Evolutionary conservation across 2,888 invertebrate species (phyloP), one percentile per base, ranked within the genome.

Genomic region (Dicyrtoma fusca): DNA sequence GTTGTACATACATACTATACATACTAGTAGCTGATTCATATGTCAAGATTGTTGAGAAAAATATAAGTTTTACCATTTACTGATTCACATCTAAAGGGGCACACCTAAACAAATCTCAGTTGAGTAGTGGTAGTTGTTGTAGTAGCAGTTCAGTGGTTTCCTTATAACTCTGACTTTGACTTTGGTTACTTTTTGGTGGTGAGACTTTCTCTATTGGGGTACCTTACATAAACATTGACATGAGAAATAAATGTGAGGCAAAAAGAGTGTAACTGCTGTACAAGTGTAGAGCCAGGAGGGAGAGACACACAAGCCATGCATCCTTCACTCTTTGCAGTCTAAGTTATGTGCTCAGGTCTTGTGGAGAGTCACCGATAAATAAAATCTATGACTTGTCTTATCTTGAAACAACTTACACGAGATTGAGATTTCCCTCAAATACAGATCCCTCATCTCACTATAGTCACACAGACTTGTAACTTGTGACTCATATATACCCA

Each of bases 301-400:
- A 34, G 34, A 34, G 34, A 34, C 8, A 8, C 34, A 8, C 34
- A 5, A 34, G 34, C 34, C 8, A 34, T 34, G 8, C 34, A 3
- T 34, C 34, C 34, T 34, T n/a, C n/a, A n/a, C n/a, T n/a, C n/a
- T n/a, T n/a, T n/a, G n/a, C n/a, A n/a, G n/a, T n/a, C 34, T 34
- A 34, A 34, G 19, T 53, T 21, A 53, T 53, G 17, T 53, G 53
- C 21, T 8, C n/a, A 53, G 53, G n/a, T 34, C 34, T 34, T 61
- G 42, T 44, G 34, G 26, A 44, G n/a, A 61, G 61, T 64, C 64
- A 49, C 64, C 49, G 51, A 64, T 64, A 64, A 64, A 64, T 64
- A 64, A 64, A 64, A 64, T 49, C 64, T 64, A 64, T 64, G 64
- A 64, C 64, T 64, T 64, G 17, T 64, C 64, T 64, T 64, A 64